Percentiles rank a stretch among this genome's conserved stretches.
Evolutionary conservation across 2,797 vertebrate species (phyloP).

Genomic region (Hippoglossus hippoglossus): DNA sequence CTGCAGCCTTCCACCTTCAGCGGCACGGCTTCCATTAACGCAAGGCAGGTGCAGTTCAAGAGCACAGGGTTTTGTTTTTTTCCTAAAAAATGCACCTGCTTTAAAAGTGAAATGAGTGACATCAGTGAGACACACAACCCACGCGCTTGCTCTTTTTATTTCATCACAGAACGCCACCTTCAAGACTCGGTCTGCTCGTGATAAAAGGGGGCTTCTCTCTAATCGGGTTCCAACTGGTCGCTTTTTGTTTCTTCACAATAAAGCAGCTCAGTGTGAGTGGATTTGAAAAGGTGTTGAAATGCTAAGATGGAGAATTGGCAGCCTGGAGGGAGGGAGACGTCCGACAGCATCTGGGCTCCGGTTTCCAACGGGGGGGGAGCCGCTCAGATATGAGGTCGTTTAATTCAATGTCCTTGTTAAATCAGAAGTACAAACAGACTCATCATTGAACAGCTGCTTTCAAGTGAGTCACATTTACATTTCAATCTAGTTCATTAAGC

Average conservation of each 20-base stretch:
- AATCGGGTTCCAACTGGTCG: constrained; percentile 29
- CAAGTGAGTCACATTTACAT: constrained; percentile 71
- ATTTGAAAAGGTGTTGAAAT: constrained; percentile 11
- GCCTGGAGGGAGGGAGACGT: constrained; percentile 24
- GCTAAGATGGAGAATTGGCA: constrained; percentile 4
- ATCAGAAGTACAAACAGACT: constrained; percentile 62
- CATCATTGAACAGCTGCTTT: constrained; percentile 72
- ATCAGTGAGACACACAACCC: constrained; percentile 73
- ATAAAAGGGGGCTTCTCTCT: constrained; percentile 34
- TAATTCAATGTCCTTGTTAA: constrained; percentile 57
- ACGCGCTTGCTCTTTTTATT: constrained; percentile 53
- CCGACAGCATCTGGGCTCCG: constrained; percentile 9
- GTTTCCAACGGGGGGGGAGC: neutral
- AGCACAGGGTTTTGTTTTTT: constrained; percentile 52
- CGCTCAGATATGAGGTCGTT: constrained; percentile 48
- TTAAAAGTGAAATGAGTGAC: constrained; percentile 79
- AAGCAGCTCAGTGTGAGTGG: constrained; percentile 33
- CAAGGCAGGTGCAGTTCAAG: constrained; percentile 67
- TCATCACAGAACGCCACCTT: constrained; percentile 48
- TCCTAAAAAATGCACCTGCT: constrained; percentile 68
- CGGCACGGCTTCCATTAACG: constrained; percentile 72
- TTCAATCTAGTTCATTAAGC: constrained; percentile 70
- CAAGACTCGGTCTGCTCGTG: constrained; percentile 41
- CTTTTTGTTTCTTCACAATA: constrained; percentile 38
- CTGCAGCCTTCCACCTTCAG: constrained; percentile 58